Conservation (phyloP, 2,113 vertebrate genomes). For the Bothrops jararaca region DNA sequence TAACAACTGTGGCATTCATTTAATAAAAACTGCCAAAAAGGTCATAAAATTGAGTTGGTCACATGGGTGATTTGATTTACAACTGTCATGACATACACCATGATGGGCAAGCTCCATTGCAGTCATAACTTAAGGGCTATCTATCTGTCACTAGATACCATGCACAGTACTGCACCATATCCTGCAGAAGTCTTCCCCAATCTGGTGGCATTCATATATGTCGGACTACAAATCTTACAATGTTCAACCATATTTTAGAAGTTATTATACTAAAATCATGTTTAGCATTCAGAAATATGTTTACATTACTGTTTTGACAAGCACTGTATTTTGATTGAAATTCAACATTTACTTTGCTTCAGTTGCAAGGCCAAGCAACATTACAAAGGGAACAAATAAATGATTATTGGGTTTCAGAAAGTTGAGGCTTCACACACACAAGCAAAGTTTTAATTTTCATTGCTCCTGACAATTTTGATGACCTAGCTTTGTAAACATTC, state of each 20-base stretch:
- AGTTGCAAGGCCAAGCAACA: not conserved
- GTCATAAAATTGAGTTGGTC: not conserved
- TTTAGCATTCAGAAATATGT: not conserved
- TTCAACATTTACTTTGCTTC: slow-evolving; percentile 21
- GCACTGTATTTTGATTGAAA: not conserved
- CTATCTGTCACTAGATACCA: not conserved
- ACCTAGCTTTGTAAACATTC: not conserved
- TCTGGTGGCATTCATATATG: not conserved
- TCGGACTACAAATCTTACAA: not conserved
- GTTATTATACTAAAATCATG: not conserved
- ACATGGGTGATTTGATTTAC: not conserved
- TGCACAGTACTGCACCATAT: not conserved
- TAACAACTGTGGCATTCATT: not conserved
- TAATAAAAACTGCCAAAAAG: not conserved
- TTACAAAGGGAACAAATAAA: slow-evolving; percentile 1
- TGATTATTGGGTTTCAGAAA: not conserved
- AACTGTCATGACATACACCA: not conserved
- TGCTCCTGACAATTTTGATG: not conserved
- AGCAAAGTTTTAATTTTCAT: not conserved
- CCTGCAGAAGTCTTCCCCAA: not conserved
- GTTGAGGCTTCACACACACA: not conserved
- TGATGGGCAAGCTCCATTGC: not conserved
- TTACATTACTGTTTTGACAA: not conserved
- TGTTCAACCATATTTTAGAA: not conserved
- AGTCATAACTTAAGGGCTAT: not conserved